Evolutionary conservation across 2,888 invertebrate species (phyloP), one percentile per base, ranked within the genome.

Genomic region (Timema cristinae): DNA sequence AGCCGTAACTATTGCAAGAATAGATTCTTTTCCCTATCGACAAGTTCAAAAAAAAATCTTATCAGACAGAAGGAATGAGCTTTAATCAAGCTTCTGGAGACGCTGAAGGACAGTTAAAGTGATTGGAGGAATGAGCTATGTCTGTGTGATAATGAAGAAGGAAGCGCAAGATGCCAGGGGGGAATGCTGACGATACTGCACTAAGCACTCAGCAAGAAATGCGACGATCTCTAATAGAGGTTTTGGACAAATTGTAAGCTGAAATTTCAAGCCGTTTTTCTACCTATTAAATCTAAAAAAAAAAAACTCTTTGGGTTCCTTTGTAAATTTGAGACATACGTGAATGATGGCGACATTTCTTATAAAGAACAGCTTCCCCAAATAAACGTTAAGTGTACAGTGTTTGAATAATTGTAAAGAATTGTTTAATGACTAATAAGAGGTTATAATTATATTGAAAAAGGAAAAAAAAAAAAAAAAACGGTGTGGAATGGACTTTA

Each of bases 251-350:
- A 59, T 5, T 59, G 59, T 59, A 6, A 59, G 59, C 59, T 59
- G n/a, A 59, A 59, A 59, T 59, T 59, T 59, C 59, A 59, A 9
- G 15, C 59, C n/a, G n/a, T 59, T 59, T 59, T 13, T 59, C 32
- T 32, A 32, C 32, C 4, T 32, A 32, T 32, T 4, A 32, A 4
- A 32, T 32, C 32, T 32, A 32, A 32, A 32, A 32, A 11, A 16
- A 16, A 56, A 56, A 1, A 56, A 56, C 7, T n/a, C n/a, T 52
- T 59, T 59, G 59, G 15, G 59, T 59, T 59, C 32, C 13, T 59
- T 59, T 59, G 9, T 59, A n/a, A n/a, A 59, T 59, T 59, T 59
- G 59, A 59, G 15, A 32, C 15, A 32, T 59, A 59, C 32, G 59
- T 59, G n/a, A 59, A 11, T 59, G 32, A 32, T 59, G 13, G 15